Base-by-base conservation (phyloP, 2,888 invertebrate genomes). In the Pseudococcus longispinus region DNA sequence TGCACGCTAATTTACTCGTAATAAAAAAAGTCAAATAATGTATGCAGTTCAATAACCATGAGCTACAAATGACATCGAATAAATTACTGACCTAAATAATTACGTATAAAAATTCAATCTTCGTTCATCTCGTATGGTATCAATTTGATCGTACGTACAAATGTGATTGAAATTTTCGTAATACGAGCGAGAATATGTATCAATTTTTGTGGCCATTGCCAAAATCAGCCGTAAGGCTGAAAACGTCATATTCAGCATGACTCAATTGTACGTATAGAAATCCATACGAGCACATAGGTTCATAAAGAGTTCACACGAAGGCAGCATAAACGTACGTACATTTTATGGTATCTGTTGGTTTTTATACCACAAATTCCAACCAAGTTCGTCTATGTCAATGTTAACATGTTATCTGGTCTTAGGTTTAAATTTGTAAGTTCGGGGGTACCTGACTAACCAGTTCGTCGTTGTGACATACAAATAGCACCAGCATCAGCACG, bases 361-460 rank as follows among this genome's bases (percentile, higher is more conserved):
- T n/a, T n/a, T n/a, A n/a, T n/a, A 74, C 20, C 26, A 80, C n/a
- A 42, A 37, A 80, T 80, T 80, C 77, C 77, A 80, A 80, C 77
- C 77, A 80, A 80, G 77, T 80, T 80, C 77, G 77, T 80, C 77
- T 80, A 80, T 80, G 77, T 80, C 77, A 80, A 80, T 80, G 77
- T 80, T 80, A 80, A 80, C 77, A 15, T 80, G 77, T 42, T 74
- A 74, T 32, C 32, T n/a, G 74, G 74, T 74, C 32, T 18, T 42
- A 80, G 2, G 20, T 1, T 20, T 42, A 20, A 80, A 80, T 42
- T 74, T 80, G 77, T 80, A 80, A 42, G 42, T 80, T 80, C 20
- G 77, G 37, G 37, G 37, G 42, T 20, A 80, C 77, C 77, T 42
- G 77, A 80, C 42, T 80, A 80, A 80, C 77, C 77, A 80, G 77